These are phyloP conservation scores for Otolemur crassicaudatus DNA, from an alignment of 2,797 vertebrate species.

Conservation along the genomic window DNA sequence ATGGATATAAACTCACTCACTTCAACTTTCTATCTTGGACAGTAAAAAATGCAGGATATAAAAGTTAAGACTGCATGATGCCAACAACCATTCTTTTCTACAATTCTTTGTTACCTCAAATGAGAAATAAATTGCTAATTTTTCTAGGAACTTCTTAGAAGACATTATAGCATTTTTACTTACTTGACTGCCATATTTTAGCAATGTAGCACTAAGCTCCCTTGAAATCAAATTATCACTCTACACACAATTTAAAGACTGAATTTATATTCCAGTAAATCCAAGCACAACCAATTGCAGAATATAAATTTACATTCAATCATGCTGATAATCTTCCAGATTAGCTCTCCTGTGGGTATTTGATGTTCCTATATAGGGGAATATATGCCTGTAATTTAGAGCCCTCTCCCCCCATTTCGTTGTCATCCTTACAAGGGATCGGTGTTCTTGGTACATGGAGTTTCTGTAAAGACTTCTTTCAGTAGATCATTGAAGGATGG, in stretches of 20 bases:
- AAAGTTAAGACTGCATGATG: not conserved
- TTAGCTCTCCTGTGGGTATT: not conserved
- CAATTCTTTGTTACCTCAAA: not conserved
- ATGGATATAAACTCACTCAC: too few species aligned
- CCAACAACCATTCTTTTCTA: not conserved
- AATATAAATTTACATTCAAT: not conserved
- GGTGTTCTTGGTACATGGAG: constrained; percentile 74
- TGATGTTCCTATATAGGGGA: not conserved
- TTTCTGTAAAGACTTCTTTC: constrained; percentile 81
- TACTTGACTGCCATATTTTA: not conserved
- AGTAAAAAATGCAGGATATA: not conserved
- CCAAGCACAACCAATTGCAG: not conserved
- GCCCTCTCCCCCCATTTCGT: not conserved
- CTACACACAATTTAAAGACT: not conserved
- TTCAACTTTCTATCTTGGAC: too few species aligned
- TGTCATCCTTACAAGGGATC: constrained; percentile 59
- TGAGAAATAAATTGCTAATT: not conserved
- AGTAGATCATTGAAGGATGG: constrained; percentile 76
- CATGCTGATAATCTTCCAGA: not conserved
- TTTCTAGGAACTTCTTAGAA: constrained; percentile 29
- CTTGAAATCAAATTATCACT: not conserved
- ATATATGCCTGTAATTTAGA: not conserved
- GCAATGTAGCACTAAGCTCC: not conserved
- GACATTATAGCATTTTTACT: not conserved
- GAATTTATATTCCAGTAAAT: not conserved